phyloP scores from a whole-genome alignment of 2,888 invertebrate species.

The Agonopterix subpropinquella region DNA sequence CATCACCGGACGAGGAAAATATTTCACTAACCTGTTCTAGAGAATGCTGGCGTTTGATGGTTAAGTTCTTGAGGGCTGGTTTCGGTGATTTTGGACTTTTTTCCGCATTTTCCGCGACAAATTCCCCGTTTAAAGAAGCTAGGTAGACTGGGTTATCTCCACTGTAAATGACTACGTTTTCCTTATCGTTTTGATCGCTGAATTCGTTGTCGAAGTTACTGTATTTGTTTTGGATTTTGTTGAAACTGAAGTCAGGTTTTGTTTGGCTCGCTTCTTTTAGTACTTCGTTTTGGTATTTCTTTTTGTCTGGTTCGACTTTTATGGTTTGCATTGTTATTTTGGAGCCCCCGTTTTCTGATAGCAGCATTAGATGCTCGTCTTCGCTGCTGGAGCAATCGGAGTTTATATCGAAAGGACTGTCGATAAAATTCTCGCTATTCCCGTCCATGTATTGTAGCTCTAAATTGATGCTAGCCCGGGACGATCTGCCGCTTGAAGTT shows the following conservation, averaged over 20 bases:
- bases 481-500: constrained; percentile 45
- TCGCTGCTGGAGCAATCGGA: constrained; percentile 67
- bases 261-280: constrained; percentile 58
- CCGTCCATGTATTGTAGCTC: constrained; percentile 59
- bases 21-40: constrained; percentile 86
- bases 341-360: constrained; percentile 63
- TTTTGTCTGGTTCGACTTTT: constrained; percentile 31
- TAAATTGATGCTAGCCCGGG: constrained; percentile 56
- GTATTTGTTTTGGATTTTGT: constrained; percentile 60
- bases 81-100: constrained; percentile 47
- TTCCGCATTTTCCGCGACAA: constrained; percentile 42
- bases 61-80: constrained; percentile 42
- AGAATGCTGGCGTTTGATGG: constrained; percentile 79
- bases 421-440: constrained; percentile 41
- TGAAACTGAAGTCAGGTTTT: constrained; percentile 50
- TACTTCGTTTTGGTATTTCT: constrained; percentile 48
- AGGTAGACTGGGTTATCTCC: constrained; percentile 64
- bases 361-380: constrained; percentile 64
- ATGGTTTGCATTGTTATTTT: constrained; percentile 67
- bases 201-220: constrained; percentile 65
- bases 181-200: constrained; percentile 66
- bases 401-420: constrained; percentile 48
- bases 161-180: constrained; percentile 53
- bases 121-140: constrained; percentile 60
- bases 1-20: constrained; percentile 80